Base-by-base conservation (phyloP, 30 jellyfish, hydroid and myxozoan genomes). In the Chrysaora quinquecirrha region DNA sequence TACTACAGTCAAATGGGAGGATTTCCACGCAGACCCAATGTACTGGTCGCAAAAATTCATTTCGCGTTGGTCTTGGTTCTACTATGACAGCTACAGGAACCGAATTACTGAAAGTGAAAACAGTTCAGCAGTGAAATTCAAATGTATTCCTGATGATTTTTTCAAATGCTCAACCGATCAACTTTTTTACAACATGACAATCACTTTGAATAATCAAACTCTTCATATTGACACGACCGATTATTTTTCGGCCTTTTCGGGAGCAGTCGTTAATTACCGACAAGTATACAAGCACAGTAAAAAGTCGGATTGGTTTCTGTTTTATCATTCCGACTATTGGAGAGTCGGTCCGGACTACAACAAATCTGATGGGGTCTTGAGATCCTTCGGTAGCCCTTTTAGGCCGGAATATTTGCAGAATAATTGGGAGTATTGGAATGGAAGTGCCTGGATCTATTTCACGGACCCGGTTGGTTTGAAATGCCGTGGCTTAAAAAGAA, bases 221-320 rank as follows among this genome's bases (percentile, higher is more conserved):
- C 19, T 62, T 16, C 75, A 73, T 48, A 65, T 73, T 34, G 61
- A 48, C 20, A 0, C 61, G 16, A 47, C 50, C 10, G 95, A 85
- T 33, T 64, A 64, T 23, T 85, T 62, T 28, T 69, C 46, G 19
- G 70, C 30, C 21, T 0, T 49, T 21, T 20, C 34, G 30, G 96
- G 75, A 0, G 84, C 34, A 7, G 2, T 16, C 31, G 25, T 19
- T 0, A 35, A 34, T 34, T 33, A 43, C 78, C 43, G 96, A 54
- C 90, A 52, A 19, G 88, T 64, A 23, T 86, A 76, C 83, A 65
- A 76, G 27, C 90, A 76, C 87, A 65, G 75, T 49, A 60, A 84
- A 25, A 58, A 23, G 19, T 2, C 71, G 19, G 28, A 34, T 18
- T 71, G 76, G 80, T 56, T 66, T n/a, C n/a, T n/a, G n/a, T n/a